Conservation (phyloP, 2,113 vertebrate species). For the Crotalus tigris region DNA sequence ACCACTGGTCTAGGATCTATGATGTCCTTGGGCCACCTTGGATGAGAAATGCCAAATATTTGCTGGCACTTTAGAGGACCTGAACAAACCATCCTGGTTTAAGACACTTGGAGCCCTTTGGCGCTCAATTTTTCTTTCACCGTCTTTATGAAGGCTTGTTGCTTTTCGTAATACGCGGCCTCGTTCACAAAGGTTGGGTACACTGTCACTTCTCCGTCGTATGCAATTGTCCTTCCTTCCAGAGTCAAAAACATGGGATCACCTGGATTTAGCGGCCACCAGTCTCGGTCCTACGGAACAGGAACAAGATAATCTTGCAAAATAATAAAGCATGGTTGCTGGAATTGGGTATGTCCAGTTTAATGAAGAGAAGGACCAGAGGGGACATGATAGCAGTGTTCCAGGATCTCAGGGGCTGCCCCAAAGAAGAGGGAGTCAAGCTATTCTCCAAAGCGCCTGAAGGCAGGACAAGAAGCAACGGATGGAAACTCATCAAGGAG, state of each 20-base stretch:
- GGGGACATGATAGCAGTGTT: too few relatives aligned
- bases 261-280: conserved; percentile 87
- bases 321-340: background rate
- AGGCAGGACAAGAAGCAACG: too few relatives aligned
- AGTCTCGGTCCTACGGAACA: conserved; percentile 86
- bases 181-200: conserved; percentile 95
- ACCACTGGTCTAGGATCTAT: background rate
- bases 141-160: conserved; percentile 90
- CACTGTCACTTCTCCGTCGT: conserved; percentile 77
- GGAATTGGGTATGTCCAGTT: too few relatives aligned
- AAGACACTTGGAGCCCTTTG: conserved; percentile 64
- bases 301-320: background rate
- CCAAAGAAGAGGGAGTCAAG: too few relatives aligned
- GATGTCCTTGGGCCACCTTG: background rate
- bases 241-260: conserved; percentile 92
- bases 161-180: conserved; percentile 97
- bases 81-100: background rate
- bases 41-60: conserved; percentile 4
- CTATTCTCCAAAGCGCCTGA: too few relatives aligned
- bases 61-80: background rate
- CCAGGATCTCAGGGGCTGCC: too few relatives aligned
- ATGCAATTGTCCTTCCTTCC: conserved; percentile 79
- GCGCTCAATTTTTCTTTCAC: conserved; percentile 76
- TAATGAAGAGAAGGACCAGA: too few relatives aligned
- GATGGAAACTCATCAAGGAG: too few relatives aligned